Percentiles rank a stretch among this genome's conserved stretches.
These are phyloP conservation scores for Drosophila auraria DNA, from an alignment of 1,140 invertebrate genomes.

Conservation along the genomic window DNA sequence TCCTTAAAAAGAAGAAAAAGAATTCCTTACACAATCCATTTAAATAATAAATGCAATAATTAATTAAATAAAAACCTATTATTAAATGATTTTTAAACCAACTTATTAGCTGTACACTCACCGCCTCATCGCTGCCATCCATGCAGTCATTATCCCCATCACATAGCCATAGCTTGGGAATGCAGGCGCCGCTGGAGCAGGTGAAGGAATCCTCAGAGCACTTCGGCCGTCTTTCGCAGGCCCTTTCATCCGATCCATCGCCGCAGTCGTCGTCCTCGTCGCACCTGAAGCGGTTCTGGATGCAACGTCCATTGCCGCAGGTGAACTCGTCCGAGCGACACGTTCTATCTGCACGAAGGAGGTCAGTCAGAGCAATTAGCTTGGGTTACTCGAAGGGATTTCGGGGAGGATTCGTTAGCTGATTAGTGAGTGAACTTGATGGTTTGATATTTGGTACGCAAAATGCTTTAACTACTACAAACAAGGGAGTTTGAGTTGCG, in stretches of 20 bases:
- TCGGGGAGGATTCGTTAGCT: slow-evolving; percentile 38
- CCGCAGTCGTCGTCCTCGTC: slow-evolving; percentile 95
- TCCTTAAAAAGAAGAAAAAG: too few relatives aligned
- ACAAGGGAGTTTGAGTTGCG: slow-evolving; percentile 4
- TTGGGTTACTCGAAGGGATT: background rate
- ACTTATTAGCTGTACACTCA: slow-evolving; percentile 76
- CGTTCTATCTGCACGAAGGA: slow-evolving; percentile 89
- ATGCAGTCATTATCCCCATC: slow-evolving; percentile 94
- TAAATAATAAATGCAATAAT: background rate
- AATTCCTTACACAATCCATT: background rate
- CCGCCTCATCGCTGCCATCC: slow-evolving; percentile 91
- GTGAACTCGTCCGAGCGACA: slow-evolving; percentile 95
- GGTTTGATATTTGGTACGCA: slow-evolving; percentile 31
- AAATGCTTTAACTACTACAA: slow-evolving; percentile 14
- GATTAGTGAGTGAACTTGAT: slow-evolving; percentile 27
- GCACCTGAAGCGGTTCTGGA: slow-evolving; percentile 94
- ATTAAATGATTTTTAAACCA: too few relatives aligned
- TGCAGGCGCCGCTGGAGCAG: slow-evolving; percentile 89
- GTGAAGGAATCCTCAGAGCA: slow-evolving; percentile 89
- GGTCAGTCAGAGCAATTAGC: slow-evolving; percentile 18
- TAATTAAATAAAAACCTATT: too few relatives aligned
- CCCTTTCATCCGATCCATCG: slow-evolving; percentile 91
- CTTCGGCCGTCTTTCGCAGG: slow-evolving; percentile 89
- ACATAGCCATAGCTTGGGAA: slow-evolving; percentile 91
- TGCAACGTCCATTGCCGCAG: slow-evolving; percentile 95